These are phyloP conservation scores for Callyntrura sp. DNA, from an alignment of 2,888 invertebrate species.

Conservation along the genomic window DNA sequence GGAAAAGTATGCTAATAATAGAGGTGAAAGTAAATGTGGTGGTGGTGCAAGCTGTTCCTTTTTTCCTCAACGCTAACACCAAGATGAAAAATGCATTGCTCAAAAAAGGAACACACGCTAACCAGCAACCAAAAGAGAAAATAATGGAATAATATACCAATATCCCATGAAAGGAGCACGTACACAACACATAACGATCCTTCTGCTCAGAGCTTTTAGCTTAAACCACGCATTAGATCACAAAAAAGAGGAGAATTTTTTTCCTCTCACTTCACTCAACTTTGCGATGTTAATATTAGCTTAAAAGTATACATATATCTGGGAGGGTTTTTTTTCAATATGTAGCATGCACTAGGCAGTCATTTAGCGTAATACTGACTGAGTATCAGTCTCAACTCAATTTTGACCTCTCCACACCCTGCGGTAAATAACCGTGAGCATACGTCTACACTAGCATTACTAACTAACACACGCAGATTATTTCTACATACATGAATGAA, in stretches of 20 bases:
- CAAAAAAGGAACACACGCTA: slow-evolving; percentile 46
- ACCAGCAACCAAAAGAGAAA: slow-evolving; percentile 33
- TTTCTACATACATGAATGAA: slow-evolving; percentile 31
- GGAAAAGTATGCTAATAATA: slow-evolving; percentile 67
- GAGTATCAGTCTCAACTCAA: slow-evolving; percentile 59
- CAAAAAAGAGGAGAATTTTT: neutral
- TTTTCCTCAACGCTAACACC: slow-evolving; percentile 50
- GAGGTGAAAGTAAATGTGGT: slow-evolving; percentile 54
- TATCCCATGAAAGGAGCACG: slow-evolving; percentile 63
- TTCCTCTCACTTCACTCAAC: slow-evolving; percentile 1
- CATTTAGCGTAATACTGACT: slow-evolving; percentile 19
- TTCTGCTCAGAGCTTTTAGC: slow-evolving; percentile 2
- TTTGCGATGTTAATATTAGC: slow-evolving; percentile 45
- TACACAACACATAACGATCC: slow-evolving; percentile 20
- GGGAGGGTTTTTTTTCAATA: neutral
- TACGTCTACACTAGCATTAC: slow-evolving; percentile 10
- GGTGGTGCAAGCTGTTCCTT: slow-evolving; percentile 52
- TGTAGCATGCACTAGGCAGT: slow-evolving; percentile 18
- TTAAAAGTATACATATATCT: slow-evolving; percentile 1
- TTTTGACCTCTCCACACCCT: slow-evolving; percentile 67
- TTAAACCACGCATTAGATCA: slow-evolving; percentile 35
- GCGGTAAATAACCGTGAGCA: slow-evolving; percentile 60
- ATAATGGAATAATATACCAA: slow-evolving; percentile 49
- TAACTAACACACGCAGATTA: slow-evolving; percentile 40
- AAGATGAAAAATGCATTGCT: slow-evolving; percentile 59